Base-by-base conservation (phyloP, 1,140 invertebrate genomes). In the Sitophilus oryzae region DNA sequence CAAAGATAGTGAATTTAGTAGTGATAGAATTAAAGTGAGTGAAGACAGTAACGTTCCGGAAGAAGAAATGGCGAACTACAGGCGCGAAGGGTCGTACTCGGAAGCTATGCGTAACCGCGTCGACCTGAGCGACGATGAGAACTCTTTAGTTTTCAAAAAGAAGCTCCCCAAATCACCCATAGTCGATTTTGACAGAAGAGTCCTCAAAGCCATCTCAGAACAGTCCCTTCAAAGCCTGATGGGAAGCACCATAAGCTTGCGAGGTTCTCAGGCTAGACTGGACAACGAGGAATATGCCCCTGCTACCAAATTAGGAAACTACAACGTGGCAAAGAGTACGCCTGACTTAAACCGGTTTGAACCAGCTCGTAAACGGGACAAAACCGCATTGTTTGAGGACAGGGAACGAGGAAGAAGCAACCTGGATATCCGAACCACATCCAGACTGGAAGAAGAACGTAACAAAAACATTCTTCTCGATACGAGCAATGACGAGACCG, bases 271-370 rank as follows among this genome's bases (percentile, higher is more conserved):
- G 22, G 25, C 23, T 6, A 16, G 18, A 16, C 20, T 40, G 8
- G 45, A 55, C 23, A 22, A 52, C 21, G 14, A 21, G 11, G 41
- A 20, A 9, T 54, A 51, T 1, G 56, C 48, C 3, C 61, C 55
- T n/a, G 37, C 22, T 44, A 45, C 36, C 19, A 30, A 30, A 25
- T 41, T 25, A 15, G 30, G 41, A 21, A 18, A 54, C 40, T 47
- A 25, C 21, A 50, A 21, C 15, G 46, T 48, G 0, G 59, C 59
- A n/a, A 43, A 81, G 0, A 83, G 81, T 48, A 84, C 83, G 11
- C 83, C 83, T 0, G 82, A 85, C 68, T 62, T 85, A 18, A 52
- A 57, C 55, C 55, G 14, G 74, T 74, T 3, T 73, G 71, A 44
- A 73, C 74, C 4, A 65, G 71, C 34, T 71, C 72, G 2, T 64